Percentiles rank a stretch among this genome's conserved stretches.
Evolutionary conservation across 2,797 vertebrate species (phyloP).

Genomic region (Eupleurogrammus muticus): DNA sequence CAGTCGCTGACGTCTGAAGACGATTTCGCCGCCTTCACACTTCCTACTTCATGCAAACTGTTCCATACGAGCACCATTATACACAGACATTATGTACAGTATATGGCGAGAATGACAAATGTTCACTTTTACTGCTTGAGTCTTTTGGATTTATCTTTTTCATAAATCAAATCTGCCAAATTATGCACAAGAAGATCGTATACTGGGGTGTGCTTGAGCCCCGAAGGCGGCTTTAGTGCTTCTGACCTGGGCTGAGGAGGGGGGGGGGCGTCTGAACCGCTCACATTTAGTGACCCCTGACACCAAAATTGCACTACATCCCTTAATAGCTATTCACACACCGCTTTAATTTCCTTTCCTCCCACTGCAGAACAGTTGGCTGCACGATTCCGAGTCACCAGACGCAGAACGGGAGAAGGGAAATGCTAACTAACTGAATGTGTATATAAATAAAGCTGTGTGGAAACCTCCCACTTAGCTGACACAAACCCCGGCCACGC

Average conservation of each 20-base stretch:
- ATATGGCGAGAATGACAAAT: conserved; percentile 20
- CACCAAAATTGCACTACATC: conserved; percentile 30
- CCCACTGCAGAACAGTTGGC: conserved; percentile 25
- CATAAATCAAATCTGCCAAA: conserved; percentile 16
- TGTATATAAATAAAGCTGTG: conserved; percentile 44
- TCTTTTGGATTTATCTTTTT: conserved; percentile 18
- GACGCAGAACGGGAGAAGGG: conserved; percentile 20
- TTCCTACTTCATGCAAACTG: conserved; percentile 40
- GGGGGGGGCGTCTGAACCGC: conserved; percentile 11
- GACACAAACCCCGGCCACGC: conserved; percentile 51
- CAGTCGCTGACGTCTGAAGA: conserved; percentile 36
- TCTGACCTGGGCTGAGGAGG: conserved; percentile 23
- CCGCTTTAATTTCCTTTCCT: conserved; percentile 9
- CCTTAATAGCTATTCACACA: conserved; percentile 40
- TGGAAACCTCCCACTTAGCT: conserved; percentile 32
- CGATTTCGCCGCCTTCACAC: conserved; percentile 27
- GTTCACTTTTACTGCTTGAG: conserved; percentile 5
- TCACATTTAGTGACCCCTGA: conserved; percentile 47
- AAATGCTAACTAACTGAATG: conserved; percentile 23
- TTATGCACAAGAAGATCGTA: conserved; percentile 4
- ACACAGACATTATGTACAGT: conserved; percentile 18
- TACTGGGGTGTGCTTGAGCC: conserved; percentile 5
- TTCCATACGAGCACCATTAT: conserved; percentile 21
- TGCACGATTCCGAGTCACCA: conserved; percentile 33
- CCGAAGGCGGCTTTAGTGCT: conserved; percentile 23